Percentiles rank a stretch among this genome's conserved stretches.
phyloP scores from a whole-genome alignment of 2,797 vertebrate species.

The Coluber constrictor region DNA sequence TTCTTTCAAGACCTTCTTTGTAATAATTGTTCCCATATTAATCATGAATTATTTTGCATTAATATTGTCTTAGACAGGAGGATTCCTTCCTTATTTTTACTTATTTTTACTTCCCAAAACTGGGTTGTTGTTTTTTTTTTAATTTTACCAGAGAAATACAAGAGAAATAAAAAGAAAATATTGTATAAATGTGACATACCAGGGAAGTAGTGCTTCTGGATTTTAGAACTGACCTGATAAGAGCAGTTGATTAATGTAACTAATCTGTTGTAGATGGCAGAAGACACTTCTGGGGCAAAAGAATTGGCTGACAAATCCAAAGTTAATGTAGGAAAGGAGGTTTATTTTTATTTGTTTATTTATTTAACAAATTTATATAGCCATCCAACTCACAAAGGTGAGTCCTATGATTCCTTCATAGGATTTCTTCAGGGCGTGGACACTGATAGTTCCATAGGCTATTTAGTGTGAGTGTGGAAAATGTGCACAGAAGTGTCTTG shows the following conservation, averaged over 20 bases:
- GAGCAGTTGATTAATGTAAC: background rate
- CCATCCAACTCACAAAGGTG: background rate
- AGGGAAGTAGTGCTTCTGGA: background rate
- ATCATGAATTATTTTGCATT: background rate
- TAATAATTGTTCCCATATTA: background rate
- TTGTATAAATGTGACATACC: background rate
- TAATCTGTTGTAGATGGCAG: background rate
- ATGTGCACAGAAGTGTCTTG: background rate
- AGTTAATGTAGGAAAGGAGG: background rate
- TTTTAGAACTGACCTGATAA: background rate
- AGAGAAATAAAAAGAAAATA: background rate
- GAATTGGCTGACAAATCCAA: background rate
- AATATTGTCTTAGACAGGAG: background rate
- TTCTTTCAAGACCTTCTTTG: background rate
- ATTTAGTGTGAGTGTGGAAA: background rate
- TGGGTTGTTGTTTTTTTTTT: too few relatives aligned
- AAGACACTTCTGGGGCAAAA: background rate
- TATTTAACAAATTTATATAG: background rate
- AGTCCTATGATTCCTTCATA: background rate
- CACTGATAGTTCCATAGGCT: background rate
- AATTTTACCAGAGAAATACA: background rate
- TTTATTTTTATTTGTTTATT: background rate
- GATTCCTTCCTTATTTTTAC: background rate
- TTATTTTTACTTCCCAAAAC: background rate
- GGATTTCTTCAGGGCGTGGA: background rate